phyloP scores from a whole-genome alignment of 2,113 vertebrate genomes.

The Coptodon bakossiorum region DNA sequence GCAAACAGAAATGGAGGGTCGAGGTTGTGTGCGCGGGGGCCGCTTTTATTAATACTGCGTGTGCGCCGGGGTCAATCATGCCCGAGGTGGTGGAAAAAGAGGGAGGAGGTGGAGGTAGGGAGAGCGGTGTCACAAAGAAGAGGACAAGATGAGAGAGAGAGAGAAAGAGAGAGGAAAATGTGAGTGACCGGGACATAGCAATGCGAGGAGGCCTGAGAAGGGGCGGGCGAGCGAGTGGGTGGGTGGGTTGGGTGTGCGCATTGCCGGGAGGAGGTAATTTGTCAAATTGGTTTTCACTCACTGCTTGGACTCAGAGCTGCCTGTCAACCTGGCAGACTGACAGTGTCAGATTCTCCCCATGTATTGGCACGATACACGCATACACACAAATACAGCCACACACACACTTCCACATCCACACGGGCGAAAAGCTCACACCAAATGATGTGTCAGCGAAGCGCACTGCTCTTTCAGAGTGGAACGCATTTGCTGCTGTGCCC shows the following conservation, averaged over 20 bases:
- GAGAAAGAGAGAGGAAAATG: neutral
- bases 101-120: neutral
- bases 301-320: constrained; percentile 69
- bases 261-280: constrained; percentile 67
- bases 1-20: constrained; percentile 74
- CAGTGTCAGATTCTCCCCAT: constrained; percentile 78
- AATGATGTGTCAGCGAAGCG: constrained; percentile 23
- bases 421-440: neutral
- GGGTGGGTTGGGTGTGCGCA: constrained; percentile 15
- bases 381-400: neutral
- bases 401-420: neutral
- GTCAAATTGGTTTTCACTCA: constrained; percentile 81
- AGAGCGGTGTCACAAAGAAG: constrained; percentile 27
- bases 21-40: constrained; percentile 58
- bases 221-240: constrained; percentile 9
- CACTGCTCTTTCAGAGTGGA: constrained; percentile 7
- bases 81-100: constrained; percentile 15
- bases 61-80: constrained; percentile 42
- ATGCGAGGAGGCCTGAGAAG: constrained; percentile 7
- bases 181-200: constrained; percentile 7
- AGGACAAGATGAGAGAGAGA: constrained; percentile 10
- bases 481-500: constrained; percentile 4
- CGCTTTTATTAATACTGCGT: constrained; percentile 17
- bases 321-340: constrained; percentile 72
- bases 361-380: constrained; percentile 47